Evolutionary conservation across 2,113 vertebrate genomes (phyloP).

Genomic region (Scomber colias): DNA sequence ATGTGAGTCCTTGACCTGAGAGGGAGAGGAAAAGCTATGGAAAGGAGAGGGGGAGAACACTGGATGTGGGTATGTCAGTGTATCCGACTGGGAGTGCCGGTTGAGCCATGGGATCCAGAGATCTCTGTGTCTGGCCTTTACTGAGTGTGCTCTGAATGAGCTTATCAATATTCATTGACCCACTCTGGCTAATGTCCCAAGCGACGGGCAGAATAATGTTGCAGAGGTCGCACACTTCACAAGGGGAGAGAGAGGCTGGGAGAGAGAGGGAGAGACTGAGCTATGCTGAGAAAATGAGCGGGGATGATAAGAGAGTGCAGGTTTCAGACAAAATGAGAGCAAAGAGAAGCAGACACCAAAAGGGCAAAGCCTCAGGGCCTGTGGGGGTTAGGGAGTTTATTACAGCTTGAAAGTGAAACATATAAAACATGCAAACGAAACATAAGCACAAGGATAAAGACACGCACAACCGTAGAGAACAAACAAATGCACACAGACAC

Average conservation of each 20-base stretch:
- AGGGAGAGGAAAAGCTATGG: slow-evolving; percentile 10
- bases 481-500: slow-evolving; percentile 36
- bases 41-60: slow-evolving; percentile 12
- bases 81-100: slow-evolving; percentile 52
- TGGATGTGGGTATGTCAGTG: slow-evolving; percentile 54
- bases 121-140: slow-evolving; percentile 76
- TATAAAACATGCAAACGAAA: slow-evolving; percentile 66
- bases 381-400: slow-evolving; percentile 61
- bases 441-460: slow-evolving; percentile 52
- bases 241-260: slow-evolving; percentile 24
- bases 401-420: slow-evolving; percentile 63
- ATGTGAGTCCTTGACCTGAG: slow-evolving; percentile 72
- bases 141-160: slow-evolving; percentile 66
- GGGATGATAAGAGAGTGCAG: slow-evolving; percentile 55
- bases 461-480: slow-evolving; percentile 36
- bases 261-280: slow-evolving; percentile 39
- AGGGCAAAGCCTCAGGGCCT: slow-evolving; percentile 61
- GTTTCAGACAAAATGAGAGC: slow-evolving; percentile 63
- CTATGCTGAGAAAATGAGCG: slow-evolving; percentile 28
- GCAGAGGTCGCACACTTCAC: slow-evolving; percentile 78
- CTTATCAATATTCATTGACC: slow-evolving; percentile 84
- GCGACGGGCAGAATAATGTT: slow-evolving; percentile 76
- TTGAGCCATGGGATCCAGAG: slow-evolving; percentile 60
- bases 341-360: slow-evolving; percentile 61
- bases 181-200: slow-evolving; percentile 72